Evolutionary conservation across 2,888 invertebrate species (phyloP).

Genomic region (Diplolepis rosae): DNA sequence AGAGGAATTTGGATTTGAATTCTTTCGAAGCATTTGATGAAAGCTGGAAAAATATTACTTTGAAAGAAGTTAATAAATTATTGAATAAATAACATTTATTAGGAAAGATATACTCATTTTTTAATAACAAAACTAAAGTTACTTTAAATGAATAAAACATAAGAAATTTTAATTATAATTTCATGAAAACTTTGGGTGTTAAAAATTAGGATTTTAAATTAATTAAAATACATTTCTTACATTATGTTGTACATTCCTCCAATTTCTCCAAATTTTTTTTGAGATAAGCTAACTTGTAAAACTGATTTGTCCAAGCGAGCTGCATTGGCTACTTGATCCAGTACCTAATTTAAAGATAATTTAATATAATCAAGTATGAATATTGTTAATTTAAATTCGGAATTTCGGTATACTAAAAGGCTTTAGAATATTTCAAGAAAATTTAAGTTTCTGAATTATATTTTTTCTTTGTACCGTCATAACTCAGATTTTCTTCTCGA

Average conservation of each 20-base stretch:
- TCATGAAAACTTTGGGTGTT: neutral
- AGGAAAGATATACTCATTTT: too few relatives aligned
- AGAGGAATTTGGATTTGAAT: neutral
- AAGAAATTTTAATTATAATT: neutral
- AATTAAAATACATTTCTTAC: slow-evolving; percentile 39
- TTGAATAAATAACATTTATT: too few relatives aligned
- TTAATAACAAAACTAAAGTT: too few relatives aligned
- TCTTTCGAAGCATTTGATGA: neutral
- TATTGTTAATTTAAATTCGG: too few relatives aligned
- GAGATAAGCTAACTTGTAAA: slow-evolving; percentile 75
- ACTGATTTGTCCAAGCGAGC: slow-evolving; percentile 73
- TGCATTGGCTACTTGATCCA: slow-evolving; percentile 76
- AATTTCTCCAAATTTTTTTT: slow-evolving; percentile 77
- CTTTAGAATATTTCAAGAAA: too few relatives aligned
- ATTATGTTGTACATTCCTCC: slow-evolving; percentile 80
- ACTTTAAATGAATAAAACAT: neutral
- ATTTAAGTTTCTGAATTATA: too few relatives aligned
- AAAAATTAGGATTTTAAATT: neutral
- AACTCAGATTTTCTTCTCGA: neutral
- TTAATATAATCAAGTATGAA: too few relatives aligned
- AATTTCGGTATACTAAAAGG: too few relatives aligned
- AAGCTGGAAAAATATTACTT: too few relatives aligned
- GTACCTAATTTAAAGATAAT: slow-evolving; percentile 59
- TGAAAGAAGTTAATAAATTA: too few relatives aligned
- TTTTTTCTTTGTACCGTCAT: neutral